phyloP scores from a whole-genome alignment of 53 echinoderm and acorn worm genomes.

The Stichopus horrens region DNA sequence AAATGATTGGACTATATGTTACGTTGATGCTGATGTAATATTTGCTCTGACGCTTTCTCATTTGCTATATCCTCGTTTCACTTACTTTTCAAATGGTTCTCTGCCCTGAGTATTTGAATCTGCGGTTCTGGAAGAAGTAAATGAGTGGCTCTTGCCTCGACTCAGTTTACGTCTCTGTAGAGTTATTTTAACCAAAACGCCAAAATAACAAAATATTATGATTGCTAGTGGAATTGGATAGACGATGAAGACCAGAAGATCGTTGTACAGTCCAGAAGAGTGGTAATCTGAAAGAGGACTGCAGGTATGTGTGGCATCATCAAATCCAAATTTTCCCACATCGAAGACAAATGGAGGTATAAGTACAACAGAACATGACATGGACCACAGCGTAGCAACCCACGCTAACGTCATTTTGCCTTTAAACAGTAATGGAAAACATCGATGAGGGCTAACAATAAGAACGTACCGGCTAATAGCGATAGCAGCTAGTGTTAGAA shows the following conservation, averaged over 20 bases:
- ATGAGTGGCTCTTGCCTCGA: not conserved
- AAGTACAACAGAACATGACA: not conserved
- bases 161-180: not conserved
- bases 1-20: no score
- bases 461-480: not conserved
- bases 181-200: not conserved
- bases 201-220: not conserved
- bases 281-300: not conserved
- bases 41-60: no score
- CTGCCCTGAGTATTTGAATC: no score
- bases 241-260: not conserved
- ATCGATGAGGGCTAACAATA: not conserved
- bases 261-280: not conserved
- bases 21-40: no score
- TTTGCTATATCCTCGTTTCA: no score
- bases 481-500: constrained; percentile 3
- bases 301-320: not conserved
- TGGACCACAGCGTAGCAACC: not conserved
- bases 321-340: constrained; percentile 22
- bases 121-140: not conserved
- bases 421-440: not conserved
- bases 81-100: no score
- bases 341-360: not conserved
- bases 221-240: not conserved
- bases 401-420: not conserved